Evolutionary conservation across 1,140 invertebrate genomes (phyloP).

Genomic region (Chlorops oryzae): DNA sequence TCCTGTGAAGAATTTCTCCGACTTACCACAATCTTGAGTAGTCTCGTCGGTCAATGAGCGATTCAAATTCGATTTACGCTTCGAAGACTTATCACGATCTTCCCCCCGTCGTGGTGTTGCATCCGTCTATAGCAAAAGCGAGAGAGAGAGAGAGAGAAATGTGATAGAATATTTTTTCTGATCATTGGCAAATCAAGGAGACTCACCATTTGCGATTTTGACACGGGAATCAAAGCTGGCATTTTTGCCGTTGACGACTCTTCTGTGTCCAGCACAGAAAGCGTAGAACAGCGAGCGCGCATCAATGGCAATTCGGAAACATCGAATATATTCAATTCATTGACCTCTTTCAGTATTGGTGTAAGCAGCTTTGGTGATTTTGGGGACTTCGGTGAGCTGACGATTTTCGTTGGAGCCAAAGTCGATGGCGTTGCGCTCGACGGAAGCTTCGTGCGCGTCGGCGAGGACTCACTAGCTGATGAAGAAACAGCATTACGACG

Average conservation of each 20-base stretch:
- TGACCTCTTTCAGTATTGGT: no score
- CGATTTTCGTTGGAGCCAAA: slow-evolving; percentile 17
- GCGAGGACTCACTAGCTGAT: slow-evolving; percentile 6
- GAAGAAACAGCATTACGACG: no score
- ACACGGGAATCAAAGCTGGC: no score
- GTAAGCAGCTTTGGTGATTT: no score
- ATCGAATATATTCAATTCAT: background rate
- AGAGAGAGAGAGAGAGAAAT: no score
- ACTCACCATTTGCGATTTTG: no score
- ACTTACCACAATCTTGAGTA: slow-evolving; percentile 47
- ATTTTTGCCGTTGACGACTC: no score
- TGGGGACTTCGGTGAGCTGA: no score
- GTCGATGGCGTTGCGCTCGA: background rate
- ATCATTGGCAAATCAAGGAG: no score
- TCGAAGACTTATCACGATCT: slow-evolving; percentile 59
- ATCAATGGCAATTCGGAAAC: no score
- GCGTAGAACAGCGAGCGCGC: slow-evolving; percentile 36
- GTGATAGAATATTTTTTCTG: no score
- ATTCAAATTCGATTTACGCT: slow-evolving; percentile 61
- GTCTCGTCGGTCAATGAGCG: slow-evolving; percentile 55
- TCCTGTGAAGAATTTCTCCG: no score
- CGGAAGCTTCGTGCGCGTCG: background rate
- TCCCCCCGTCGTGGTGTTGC: slow-evolving; percentile 25
- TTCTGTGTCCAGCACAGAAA: background rate
- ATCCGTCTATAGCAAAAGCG: background rate